Evolutionary conservation across 2,888 invertebrate species (phyloP).

Genomic region (Nomada lathburiana): DNA sequence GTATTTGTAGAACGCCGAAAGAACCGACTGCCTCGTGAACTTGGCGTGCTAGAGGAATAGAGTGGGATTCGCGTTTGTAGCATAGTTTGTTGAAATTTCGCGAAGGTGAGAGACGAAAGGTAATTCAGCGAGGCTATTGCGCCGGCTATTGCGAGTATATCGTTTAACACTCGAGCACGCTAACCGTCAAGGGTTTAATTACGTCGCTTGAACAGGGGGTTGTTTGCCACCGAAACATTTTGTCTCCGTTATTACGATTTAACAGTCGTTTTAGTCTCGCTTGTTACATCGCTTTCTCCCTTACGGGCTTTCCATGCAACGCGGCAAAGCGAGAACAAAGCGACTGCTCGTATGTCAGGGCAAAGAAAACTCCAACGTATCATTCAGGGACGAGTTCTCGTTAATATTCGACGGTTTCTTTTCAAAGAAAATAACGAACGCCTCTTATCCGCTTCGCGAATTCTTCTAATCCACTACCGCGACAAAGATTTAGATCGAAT

Average conservation of each 20-base stretch:
- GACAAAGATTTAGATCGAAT: neutral
- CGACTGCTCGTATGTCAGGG: neutral
- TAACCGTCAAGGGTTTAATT: conserved; percentile 19
- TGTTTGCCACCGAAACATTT: neutral
- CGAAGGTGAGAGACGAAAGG: neutral
- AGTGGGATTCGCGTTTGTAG: too few species aligned
- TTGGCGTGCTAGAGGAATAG: too few species aligned
- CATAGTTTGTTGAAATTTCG: neutral
- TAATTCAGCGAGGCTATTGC: neutral
- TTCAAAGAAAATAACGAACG: neutral
- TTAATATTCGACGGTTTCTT: neutral
- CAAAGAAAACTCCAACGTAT: too few species aligned
- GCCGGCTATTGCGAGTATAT: neutral
- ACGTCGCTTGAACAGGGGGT: neutral
- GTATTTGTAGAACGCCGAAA: neutral
- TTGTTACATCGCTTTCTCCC: neutral
- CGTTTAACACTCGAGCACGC: neutral
- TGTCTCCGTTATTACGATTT: conserved; percentile 15
- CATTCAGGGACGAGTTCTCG: neutral
- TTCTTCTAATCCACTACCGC: neutral
- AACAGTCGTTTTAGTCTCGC: conserved; percentile 7
- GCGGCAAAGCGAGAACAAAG: neutral
- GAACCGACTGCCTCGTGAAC: too few species aligned
- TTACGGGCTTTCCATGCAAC: neutral
- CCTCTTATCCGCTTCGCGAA: conserved; percentile 16